Evolutionary conservation across 1,140 invertebrate species (phyloP).

Genomic region (Cheumatopsyche charites): DNA sequence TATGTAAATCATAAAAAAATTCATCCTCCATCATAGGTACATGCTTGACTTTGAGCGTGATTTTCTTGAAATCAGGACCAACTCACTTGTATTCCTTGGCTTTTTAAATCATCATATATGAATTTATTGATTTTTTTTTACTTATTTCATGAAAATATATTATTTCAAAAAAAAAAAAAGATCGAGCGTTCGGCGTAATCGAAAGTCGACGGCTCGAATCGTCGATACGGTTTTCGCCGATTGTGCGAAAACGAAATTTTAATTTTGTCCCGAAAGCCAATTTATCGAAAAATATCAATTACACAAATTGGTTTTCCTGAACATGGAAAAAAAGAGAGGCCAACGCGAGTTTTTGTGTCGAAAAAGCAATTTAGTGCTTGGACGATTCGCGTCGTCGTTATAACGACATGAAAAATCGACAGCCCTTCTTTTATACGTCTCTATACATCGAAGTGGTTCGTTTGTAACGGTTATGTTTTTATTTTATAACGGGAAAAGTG

Average conservation of each 20-base stretch:
- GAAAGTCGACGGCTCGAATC: conserved; percentile 6
- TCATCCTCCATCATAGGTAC: too few relatives aligned
- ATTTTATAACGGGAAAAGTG: not conserved
- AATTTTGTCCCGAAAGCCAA: not conserved
- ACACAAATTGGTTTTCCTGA: conserved; percentile 10
- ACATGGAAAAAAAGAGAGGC: not conserved
- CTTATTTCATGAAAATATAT: not conserved
- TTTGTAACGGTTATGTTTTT: too few relatives aligned
- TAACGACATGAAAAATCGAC: too few relatives aligned
- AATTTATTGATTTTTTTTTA: not conserved
- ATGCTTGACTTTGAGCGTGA: too few relatives aligned
- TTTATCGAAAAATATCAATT: conserved; percentile 19
- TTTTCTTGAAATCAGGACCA: too few relatives aligned
- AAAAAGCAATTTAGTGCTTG: conserved; percentile 19
- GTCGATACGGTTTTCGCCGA: not conserved
- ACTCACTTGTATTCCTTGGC: not conserved
- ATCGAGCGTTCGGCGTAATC: not conserved
- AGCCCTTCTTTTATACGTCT: not conserved
- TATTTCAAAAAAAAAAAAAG: too few relatives aligned
- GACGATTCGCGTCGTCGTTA: not conserved
- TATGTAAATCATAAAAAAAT: too few relatives aligned
- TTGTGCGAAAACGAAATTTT: conserved; percentile 1
- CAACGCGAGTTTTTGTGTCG: not conserved
- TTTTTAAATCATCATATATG: not conserved
- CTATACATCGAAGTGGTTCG: not conserved